Percentiles rank a stretch among this genome's conserved stretches.
phyloP scores from a whole-genome alignment of 30 jellyfish, hydroid and myxozoan species.

The Rhopilema esculentum region DNA sequence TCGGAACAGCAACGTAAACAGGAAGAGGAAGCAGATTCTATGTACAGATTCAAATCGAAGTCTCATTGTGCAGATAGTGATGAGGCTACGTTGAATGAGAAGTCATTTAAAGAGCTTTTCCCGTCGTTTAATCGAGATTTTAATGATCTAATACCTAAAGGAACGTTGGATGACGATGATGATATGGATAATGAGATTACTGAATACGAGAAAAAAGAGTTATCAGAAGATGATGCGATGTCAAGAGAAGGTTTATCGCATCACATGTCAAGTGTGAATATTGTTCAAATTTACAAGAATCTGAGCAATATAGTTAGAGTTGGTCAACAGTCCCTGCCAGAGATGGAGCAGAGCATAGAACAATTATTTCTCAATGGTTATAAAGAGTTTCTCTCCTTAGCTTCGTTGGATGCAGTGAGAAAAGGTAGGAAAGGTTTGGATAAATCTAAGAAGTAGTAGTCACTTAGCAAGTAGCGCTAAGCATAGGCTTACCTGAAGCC shows the following conservation, averaged over 20 bases:
- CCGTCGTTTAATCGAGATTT: conserved; percentile 79
- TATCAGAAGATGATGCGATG: conserved; percentile 1
- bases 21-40: conserved; percentile 71
- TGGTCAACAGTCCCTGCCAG: background rate
- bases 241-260: background rate
- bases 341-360: conserved; percentile 8
- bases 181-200: background rate
- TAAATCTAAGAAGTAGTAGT: too few species aligned
- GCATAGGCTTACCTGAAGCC: too few species aligned
- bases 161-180: conserved; percentile 43
- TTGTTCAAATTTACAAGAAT: conserved; percentile 14
- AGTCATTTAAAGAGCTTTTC: conserved; percentile 42
- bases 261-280: conserved; percentile 4
- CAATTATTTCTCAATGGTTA: conserved; percentile 18
- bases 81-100: conserved; percentile 63
- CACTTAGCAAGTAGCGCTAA: too few species aligned
- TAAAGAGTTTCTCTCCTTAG: conserved; percentile 19
- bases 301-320: background rate
- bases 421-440: too few species aligned
- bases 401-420: conserved; percentile 24
- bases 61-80: conserved; percentile 70
- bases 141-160: conserved; percentile 70
- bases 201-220: background rate
- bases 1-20: conserved; percentile 24
- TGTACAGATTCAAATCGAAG: conserved; percentile 69